Percentiles rank a stretch among this genome's conserved stretches.
phyloP scores from a whole-genome alignment of 2,888 invertebrate species.

The Prionchulus punctatus region DNA sequence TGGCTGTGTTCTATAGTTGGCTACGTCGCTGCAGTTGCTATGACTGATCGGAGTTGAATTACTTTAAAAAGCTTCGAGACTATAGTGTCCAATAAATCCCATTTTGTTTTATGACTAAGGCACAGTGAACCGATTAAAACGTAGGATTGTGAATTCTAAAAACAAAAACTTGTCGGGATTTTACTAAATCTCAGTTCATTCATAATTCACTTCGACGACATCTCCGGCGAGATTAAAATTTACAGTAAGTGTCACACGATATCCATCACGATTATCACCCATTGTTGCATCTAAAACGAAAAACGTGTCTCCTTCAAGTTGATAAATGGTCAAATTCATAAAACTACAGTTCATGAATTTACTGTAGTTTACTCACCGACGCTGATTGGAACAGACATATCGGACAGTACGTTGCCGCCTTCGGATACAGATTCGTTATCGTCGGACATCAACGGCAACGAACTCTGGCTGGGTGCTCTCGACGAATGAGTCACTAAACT shows the following conservation, averaged over 20 bases:
- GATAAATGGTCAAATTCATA: too few species aligned
- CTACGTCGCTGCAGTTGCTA: too few species aligned
- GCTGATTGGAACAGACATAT: constrained; percentile 2
- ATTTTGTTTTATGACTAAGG: constrained; percentile 77
- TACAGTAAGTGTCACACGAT: too few species aligned
- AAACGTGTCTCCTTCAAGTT: too few species aligned
- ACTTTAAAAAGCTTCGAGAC: constrained; percentile 73
- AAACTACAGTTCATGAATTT: too few species aligned
- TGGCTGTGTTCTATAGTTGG: too few species aligned
- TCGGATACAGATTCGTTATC: constrained; percentile 16
- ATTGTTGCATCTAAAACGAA: background rate
- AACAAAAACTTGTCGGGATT: background rate
- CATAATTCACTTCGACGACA: too few species aligned
- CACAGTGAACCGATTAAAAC: constrained; percentile 71
- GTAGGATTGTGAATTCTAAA: constrained; percentile 35
- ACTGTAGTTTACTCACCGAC: constrained; percentile 2
- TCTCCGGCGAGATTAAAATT: too few species aligned
- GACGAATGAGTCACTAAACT: constrained; percentile 47
- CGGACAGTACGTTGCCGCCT: constrained; percentile 4
- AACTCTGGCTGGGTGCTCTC: constrained; percentile 19
- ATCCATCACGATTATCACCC: too few species aligned
- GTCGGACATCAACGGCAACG: constrained; percentile 20
- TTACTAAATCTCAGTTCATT: too few species aligned
- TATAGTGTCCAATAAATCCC: constrained; percentile 81
- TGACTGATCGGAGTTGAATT: too few species aligned